Percentiles rank a stretch among this genome's conserved stretches.
Evolutionary conservation across 2,797 vertebrate species (phyloP).

Genomic region (Coregonus suidteri): DNA sequence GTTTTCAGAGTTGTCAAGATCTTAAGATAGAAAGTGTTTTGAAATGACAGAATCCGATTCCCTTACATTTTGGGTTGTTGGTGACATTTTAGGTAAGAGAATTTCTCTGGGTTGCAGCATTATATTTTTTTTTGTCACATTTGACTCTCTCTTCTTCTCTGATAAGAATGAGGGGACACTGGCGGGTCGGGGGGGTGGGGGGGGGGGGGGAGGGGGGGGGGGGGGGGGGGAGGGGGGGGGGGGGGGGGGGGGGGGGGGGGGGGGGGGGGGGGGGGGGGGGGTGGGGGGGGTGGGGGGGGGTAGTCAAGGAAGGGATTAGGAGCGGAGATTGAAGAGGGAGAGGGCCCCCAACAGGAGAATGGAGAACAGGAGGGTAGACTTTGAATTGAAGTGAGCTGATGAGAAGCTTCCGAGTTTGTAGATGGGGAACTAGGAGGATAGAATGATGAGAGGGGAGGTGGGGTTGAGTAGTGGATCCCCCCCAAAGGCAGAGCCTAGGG

Average conservation of each 20-base stretch:
- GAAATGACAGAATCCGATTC: slow-evolving; percentile 14
- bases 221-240: no score
- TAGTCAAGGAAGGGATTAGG: no score
- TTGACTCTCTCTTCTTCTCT: slow-evolving; percentile 24
- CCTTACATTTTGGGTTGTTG: slow-evolving; percentile 25
- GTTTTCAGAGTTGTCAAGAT: slow-evolving; percentile 25
- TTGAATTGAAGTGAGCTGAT: no score
- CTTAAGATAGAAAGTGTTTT: slow-evolving; percentile 25
- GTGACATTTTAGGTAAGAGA: slow-evolving; percentile 36
- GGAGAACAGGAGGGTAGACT: neutral
- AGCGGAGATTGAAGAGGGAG: neutral
- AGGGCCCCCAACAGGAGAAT: no score
- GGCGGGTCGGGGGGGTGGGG: no score
- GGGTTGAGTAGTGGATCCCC: neutral
- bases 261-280: no score
- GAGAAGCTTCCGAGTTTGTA: no score
- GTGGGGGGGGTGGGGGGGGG: no score
- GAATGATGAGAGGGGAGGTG: neutral
- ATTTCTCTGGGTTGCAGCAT: slow-evolving; percentile 45
- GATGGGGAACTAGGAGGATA: neutral
- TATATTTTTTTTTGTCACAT: slow-evolving; percentile 63
- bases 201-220: no score
- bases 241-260: no score
- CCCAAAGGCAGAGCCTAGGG: slow-evolving; percentile 2
- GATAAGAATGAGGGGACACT: slow-evolving; percentile 4